These are phyloP conservation scores for Sminthurides aquaticus DNA, from an alignment of 2,888 invertebrate genomes.

Conservation along the genomic window DNA sequence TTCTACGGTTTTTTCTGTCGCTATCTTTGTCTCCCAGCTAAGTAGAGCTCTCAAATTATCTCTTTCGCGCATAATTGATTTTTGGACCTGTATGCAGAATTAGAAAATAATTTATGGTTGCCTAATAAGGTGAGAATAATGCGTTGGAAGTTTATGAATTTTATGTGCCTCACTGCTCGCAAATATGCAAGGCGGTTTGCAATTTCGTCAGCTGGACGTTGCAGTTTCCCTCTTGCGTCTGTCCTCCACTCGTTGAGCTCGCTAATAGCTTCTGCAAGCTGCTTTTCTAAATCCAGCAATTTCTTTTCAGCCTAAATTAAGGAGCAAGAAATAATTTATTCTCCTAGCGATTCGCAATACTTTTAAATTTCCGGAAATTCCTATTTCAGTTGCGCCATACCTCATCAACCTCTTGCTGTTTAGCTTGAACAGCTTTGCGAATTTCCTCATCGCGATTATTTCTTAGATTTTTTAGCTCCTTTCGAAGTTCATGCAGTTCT, in stretches of 20 bases:
- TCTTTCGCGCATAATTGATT: conserved; percentile 34
- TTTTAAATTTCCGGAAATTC: neutral
- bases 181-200: conserved; percentile 26
- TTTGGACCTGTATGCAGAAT: conserved; percentile 26
- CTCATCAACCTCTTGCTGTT: conserved; percentile 34
- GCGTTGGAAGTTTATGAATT: too few relatives aligned
- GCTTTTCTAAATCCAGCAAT: conserved; percentile 25
- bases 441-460: conserved; percentile 37
- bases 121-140: neutral
- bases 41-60: conserved; percentile 34
- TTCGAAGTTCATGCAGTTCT: conserved; percentile 26
- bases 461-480: conserved; percentile 32
- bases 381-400: conserved; percentile 16
- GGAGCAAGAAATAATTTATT: neutral
- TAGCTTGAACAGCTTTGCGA: conserved; percentile 29
- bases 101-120: neutral
- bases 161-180: conserved; percentile 23
- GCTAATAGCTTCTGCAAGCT: conserved; percentile 28
- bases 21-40: conserved; percentile 38
- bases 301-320: conserved; percentile 17
- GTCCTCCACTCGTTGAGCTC: conserved; percentile 33
- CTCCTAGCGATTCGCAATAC: neutral
- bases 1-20: conserved; percentile 31
- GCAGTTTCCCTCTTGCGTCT: conserved; percentile 31
- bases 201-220: conserved; percentile 33